Conservation (phyloP, 2,888 invertebrate species). For the Meteorus colon region DNA sequence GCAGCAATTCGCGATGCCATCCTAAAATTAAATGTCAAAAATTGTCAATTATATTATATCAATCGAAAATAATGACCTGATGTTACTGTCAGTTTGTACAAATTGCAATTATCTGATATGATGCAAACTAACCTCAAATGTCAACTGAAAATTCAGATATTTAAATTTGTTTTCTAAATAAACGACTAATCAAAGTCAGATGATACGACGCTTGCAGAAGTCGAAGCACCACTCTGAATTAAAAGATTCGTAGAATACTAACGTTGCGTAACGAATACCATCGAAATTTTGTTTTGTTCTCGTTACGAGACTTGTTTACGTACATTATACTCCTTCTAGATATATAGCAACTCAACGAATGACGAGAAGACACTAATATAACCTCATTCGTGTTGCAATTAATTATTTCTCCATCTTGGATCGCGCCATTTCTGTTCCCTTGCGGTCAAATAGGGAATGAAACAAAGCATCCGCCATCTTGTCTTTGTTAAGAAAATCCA, state of each 20-base stretch:
- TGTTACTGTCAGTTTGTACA: background rate
- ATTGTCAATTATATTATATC: background rate
- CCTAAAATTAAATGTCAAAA: conserved; percentile 53
- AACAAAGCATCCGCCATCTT: no score
- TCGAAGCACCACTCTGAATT: background rate
- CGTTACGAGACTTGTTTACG: conserved; percentile 14
- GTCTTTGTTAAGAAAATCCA: no score
- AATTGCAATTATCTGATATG: background rate
- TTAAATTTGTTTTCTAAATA: background rate
- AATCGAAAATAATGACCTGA: background rate
- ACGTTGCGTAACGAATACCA: conserved; percentile 19
- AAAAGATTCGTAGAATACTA: background rate
- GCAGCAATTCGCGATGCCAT: conserved; percentile 88
- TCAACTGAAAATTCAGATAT: background rate
- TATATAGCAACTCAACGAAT: no score
- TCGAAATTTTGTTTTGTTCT: background rate
- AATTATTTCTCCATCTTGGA: no score
- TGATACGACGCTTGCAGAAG: background rate
- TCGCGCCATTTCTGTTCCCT: no score
- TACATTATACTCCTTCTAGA: background rate
- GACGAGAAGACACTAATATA: no score
- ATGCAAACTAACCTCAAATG: conserved; percentile 9
- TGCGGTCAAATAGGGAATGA: no score
- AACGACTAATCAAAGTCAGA: background rate
- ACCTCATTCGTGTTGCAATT: no score